These are phyloP conservation scores for Vicugna pacos DNA, from an alignment of 2,113 vertebrate species.

Conservation along the genomic window DNA sequence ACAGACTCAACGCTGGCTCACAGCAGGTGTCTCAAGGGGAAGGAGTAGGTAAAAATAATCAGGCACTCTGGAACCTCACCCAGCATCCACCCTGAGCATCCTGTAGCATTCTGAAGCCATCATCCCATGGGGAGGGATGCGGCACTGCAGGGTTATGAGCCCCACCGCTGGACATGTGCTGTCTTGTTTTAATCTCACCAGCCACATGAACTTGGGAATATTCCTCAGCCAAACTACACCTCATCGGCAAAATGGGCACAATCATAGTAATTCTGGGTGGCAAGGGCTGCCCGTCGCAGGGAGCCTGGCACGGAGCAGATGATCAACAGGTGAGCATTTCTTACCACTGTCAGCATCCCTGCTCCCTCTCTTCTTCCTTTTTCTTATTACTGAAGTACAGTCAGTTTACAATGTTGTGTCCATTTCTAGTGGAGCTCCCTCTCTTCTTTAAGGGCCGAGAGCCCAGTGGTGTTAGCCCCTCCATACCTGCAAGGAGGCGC, in stretches of 20 bases:
- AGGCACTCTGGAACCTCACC: not conserved
- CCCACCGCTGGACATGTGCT: rapidly evolving
- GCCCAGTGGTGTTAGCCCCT: not conserved
- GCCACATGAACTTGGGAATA: not conserved
- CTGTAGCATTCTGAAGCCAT: not conserved
- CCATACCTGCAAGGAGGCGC: not conserved
- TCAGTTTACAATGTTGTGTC: too few relatives aligned
- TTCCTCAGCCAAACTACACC: not conserved
- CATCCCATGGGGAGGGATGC: rapidly evolving
- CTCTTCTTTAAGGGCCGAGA: not conserved
- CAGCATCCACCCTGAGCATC: not conserved
- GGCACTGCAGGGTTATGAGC: rapidly evolving
- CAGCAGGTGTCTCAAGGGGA: not conserved
- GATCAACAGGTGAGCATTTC: not conserved
- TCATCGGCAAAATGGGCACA: not conserved
- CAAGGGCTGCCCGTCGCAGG: not conserved
- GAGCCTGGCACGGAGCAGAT: not conserved
- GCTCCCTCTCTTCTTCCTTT: too few relatives aligned
- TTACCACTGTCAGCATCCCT: not conserved
- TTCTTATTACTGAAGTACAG: too few relatives aligned
- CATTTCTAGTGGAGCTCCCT: too few relatives aligned
- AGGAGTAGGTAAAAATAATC: not conserved
- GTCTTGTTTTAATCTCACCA: not conserved
- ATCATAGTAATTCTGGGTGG: rapidly evolving
- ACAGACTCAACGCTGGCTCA: not conserved